A percentile compares a stretch with the other conserved stretches of the same genome.
Conservation (phyloP, 1,140 invertebrate species). For the Pseudomyrmex sp. region DNA sequence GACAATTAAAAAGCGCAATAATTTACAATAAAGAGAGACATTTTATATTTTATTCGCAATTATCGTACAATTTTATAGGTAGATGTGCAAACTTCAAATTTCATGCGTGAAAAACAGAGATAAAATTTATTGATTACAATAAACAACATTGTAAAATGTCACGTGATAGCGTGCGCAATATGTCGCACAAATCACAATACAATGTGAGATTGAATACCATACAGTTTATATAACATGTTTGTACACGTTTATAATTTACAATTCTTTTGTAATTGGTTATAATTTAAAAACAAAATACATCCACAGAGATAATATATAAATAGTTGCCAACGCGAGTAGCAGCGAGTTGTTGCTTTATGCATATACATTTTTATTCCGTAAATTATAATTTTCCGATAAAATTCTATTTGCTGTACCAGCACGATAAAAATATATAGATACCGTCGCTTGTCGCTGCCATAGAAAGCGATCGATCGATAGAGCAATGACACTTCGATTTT, state of each 20-base stretch:
- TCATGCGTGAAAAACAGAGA: not conserved
- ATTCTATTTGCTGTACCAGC: conserved; percentile 51
- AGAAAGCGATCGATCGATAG: conserved; percentile 48
- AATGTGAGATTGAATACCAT: too few species aligned
- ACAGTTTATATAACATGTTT: too few species aligned
- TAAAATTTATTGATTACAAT: not conserved
- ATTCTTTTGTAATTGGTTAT: not conserved
- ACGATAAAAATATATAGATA: conserved; percentile 48
- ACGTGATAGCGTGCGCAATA: too few species aligned
- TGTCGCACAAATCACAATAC: too few species aligned
- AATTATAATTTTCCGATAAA: conserved; percentile 57
- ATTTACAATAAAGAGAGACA: not conserved
- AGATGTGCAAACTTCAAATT: not conserved
- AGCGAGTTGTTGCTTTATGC: conserved; percentile 1
- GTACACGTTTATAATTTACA: not conserved
- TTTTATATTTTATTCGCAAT: not conserved
- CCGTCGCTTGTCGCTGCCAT: conserved; percentile 16
- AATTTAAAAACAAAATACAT: not conserved
- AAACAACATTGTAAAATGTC: not conserved
- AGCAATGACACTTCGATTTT: conserved; percentile 57
- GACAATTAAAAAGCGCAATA: not conserved
- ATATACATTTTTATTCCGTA: conserved; percentile 19
- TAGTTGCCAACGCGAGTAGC: not conserved
- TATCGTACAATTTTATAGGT: not conserved
- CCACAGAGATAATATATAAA: conserved; percentile 5